Evolutionary conservation across 2,113 vertebrate genomes (phyloP), one percentile per base, ranked within the genome.

Genomic region (Oreochromis aureus): DNA sequence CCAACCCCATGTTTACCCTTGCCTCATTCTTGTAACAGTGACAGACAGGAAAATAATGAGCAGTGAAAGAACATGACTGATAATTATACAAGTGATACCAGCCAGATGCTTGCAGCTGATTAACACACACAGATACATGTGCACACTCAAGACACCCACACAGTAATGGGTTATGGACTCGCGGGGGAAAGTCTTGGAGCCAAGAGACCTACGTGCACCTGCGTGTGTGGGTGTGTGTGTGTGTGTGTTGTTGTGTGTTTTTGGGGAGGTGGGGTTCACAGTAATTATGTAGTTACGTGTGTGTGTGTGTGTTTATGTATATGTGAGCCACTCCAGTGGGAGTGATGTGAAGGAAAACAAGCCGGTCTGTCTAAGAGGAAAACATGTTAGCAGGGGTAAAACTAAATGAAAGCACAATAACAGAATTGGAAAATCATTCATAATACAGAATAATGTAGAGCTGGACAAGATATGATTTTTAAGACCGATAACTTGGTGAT

Each of bases 91-190:
- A 39, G 16, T 46, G 39, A 85, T 46, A 80, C 30, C 84, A 86
- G 88, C 22, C 69, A 82, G 81, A 88, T 82, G 61, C 82, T 92
- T 84, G 89, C 83, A 92, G 90, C 87, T 89, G 84, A 94, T 87
- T 89, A 87, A 79, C 78, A 86, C 81, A 82, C 54, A 59, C 18
- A 19, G 7, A 82, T 11, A 56, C 56, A 82, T 6, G 7, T 2
- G 78, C 48, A 83, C 61, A 54, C 39, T 10, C 30, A 81, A 55
- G 80, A 83, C 66, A 36, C 27, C 54, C 73, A 83, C 44, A 39
- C 19, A 12, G 36, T 34, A 71, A 80, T 78, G 13, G 61, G 85
- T 78, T 76, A 89, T 81, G 54, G 44, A 36, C 78, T 84, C 54
- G 10, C 1, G 34, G 11, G 46, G 81, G 84, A 51, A 63, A 79